phyloP scores from a whole-genome alignment of 2,888 invertebrate genomes.

The Eledone cirrhosa region DNA sequence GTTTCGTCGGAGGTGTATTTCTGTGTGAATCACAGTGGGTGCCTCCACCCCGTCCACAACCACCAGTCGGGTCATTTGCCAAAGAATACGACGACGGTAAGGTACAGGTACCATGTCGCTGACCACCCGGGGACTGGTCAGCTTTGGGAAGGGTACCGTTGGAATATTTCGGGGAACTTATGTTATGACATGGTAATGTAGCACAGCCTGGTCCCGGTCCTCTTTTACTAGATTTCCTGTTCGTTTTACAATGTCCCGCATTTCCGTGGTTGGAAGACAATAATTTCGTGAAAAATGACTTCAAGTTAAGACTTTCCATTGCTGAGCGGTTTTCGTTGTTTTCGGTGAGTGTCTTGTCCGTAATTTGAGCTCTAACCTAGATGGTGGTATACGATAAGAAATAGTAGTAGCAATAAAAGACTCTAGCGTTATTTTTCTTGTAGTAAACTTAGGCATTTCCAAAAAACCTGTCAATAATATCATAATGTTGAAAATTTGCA shows the following conservation, averaged over 20 bases:
- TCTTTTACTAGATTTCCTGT: slow-evolving; percentile 12
- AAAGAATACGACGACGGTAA: slow-evolving; percentile 7
- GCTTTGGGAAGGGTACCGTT: slow-evolving; percentile 21
- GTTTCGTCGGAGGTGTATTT: slow-evolving; percentile 54
- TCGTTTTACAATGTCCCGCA: slow-evolving; percentile 18
- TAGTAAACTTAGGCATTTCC: slow-evolving; percentile 24
- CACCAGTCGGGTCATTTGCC: background rate
- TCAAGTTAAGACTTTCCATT: slow-evolving; percentile 27
- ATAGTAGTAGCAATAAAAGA: background rate
- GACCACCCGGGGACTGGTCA: slow-evolving; percentile 5
- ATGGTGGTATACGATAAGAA: background rate
- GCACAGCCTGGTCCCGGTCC: slow-evolving; percentile 12
- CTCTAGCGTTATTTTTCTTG: background rate
- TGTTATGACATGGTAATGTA: slow-evolving; percentile 14
- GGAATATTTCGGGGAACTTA: slow-evolving; percentile 12
- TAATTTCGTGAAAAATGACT: slow-evolving; percentile 25
- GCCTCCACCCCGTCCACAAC: background rate
- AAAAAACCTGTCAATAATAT: slow-evolving; percentile 14
- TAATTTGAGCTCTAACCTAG: background rate
- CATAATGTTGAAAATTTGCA: slow-evolving; percentile 12
- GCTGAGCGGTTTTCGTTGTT: slow-evolving; percentile 23
- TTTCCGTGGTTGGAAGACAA: slow-evolving; percentile 24
- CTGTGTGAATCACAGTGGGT: background rate
- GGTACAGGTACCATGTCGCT: slow-evolving; percentile 1
- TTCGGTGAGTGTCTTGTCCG: slow-evolving; percentile 14